Conservation (phyloP, 2,797 vertebrate genomes). For the Xiphophorus birchmanni region DNA sequence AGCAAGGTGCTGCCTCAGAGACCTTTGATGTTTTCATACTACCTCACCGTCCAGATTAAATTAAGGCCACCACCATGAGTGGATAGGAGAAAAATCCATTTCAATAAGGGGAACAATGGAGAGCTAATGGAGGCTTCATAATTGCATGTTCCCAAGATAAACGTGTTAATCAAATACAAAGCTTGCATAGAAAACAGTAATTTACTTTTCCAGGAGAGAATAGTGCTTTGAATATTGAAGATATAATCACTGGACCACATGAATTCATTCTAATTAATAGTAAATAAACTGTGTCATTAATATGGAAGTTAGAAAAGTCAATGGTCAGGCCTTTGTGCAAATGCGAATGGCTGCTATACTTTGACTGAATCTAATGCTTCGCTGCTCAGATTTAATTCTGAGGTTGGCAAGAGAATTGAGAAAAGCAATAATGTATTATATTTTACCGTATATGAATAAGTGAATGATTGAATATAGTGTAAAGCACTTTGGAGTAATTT, state of each 20-base stretch:
- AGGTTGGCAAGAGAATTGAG: neutral
- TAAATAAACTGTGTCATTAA: slow-evolving; percentile 43
- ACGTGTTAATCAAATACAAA: slow-evolving; percentile 79
- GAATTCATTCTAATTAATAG: slow-evolving; percentile 66
- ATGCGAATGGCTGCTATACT: slow-evolving; percentile 17
- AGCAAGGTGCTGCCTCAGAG: slow-evolving; percentile 65
- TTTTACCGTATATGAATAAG: neutral
- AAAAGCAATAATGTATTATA: neutral
- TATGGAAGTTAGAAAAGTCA: slow-evolving; percentile 58
- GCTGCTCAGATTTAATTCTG: neutral
- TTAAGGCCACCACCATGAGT: slow-evolving; percentile 66
- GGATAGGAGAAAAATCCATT: slow-evolving; percentile 71
- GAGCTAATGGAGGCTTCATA: slow-evolving; percentile 78
- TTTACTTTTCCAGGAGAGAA: slow-evolving; percentile 61
- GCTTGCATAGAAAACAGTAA: slow-evolving; percentile 74
- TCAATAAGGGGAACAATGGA: slow-evolving; percentile 76
- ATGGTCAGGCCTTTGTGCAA: slow-evolving; percentile 12
- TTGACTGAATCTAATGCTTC: slow-evolving; percentile 5
- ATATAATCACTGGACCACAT: slow-evolving; percentile 64
- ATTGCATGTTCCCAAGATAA: slow-evolving; percentile 81
- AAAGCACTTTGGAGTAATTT: neutral
- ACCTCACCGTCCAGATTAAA: slow-evolving; percentile 72
- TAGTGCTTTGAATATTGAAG: slow-evolving; percentile 56
- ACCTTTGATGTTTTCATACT: slow-evolving; percentile 71
- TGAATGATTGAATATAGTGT: neutral